These are phyloP conservation scores for Coregonus ussuriensis DNA, from an alignment of 2,797 vertebrate species.

Conservation along the genomic window DNA sequence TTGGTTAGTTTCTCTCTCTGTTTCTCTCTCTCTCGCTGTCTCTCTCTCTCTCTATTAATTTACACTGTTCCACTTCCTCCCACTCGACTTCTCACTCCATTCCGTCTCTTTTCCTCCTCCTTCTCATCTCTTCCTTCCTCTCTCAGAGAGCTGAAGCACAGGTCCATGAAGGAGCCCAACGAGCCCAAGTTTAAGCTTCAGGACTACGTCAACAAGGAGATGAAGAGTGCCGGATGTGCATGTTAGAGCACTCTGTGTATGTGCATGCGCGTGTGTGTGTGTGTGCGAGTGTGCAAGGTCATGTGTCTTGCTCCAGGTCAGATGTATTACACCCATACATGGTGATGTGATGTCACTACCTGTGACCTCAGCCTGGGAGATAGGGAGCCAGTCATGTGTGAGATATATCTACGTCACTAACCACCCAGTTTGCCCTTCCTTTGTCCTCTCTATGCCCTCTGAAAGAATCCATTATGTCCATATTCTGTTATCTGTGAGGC, in stretches of 20 bases:
- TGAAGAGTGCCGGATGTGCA: constrained; percentile 69
- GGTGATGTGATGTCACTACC: not conserved
- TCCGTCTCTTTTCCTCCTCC: not conserved
- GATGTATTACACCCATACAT: constrained; percentile 16
- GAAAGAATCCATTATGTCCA: not conserved
- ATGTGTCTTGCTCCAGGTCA: constrained; percentile 25
- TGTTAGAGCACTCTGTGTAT: not conserved
- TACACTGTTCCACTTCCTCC: not conserved
- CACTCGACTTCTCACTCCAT: too few species aligned
- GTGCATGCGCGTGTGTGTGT: constrained; percentile 9
- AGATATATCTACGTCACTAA: constrained; percentile 41
- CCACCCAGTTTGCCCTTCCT: constrained; percentile 1
- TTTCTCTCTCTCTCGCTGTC: too few species aligned
- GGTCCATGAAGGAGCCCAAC: constrained; percentile 79
- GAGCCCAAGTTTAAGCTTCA: constrained; percentile 89
- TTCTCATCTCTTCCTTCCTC: not conserved
- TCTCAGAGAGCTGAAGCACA: constrained; percentile 88
- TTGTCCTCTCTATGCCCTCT: constrained; percentile 14
- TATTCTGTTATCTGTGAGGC: not conserved
- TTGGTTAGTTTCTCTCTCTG: not conserved
- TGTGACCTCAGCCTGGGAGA: constrained; percentile 21
- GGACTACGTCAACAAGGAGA: constrained; percentile 88
- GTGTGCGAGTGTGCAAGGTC: constrained; percentile 1
- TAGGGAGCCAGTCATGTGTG: constrained; percentile 42
- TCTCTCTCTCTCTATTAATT: not conserved